Base-by-base conservation (phyloP, 2,113 vertebrate species). In the Solea solea region DNA sequence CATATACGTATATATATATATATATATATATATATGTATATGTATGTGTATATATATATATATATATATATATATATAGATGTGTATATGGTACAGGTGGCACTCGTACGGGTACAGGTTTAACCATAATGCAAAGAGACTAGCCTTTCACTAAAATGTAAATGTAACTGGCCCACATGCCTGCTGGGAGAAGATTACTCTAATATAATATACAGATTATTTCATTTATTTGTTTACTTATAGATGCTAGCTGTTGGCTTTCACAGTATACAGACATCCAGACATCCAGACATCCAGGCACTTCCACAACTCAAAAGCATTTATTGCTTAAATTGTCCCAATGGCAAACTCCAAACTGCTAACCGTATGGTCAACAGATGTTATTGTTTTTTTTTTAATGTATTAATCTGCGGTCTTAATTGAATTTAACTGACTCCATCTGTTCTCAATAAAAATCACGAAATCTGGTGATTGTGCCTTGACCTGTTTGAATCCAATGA, bases 401-500 rank as follows among this genome's bases (percentile, higher is more conserved):
- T 15, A 13, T 55, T 48, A 49, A 27, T 67, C 59, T 76, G 69
- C 58, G 11, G 13, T 45, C 21, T 62, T 60, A 54, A 60, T 69
- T 45, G 25, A 27, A 54, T 74, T 21, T 27, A 61, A 65, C 69
- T 50, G 4, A 0, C 42, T 62, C 58, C 75, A 78, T 78, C 72
- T 85, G 72, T 16, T 63, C 48, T 45, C 12, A 0, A 42, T 71
- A 44, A 70, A 71, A 72, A 73, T 51, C 64, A 9, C 2, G 27
- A 50, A 48, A 67, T 46, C 57, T 44, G 8, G 52, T 52, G 48
- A 1, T 48, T 64, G 50, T 40, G 60, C 55, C 1, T 21, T 87
- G 82, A 84, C 82, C 82, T 76, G 52, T 60, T 11, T 62, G 49
- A 8, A 10, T 27, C 42, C 9, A 40, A 61, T 45, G 67, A 68